Base-by-base conservation (phyloP, 2,888 invertebrate genomes). In the Polydrusus tereticollis region DNA sequence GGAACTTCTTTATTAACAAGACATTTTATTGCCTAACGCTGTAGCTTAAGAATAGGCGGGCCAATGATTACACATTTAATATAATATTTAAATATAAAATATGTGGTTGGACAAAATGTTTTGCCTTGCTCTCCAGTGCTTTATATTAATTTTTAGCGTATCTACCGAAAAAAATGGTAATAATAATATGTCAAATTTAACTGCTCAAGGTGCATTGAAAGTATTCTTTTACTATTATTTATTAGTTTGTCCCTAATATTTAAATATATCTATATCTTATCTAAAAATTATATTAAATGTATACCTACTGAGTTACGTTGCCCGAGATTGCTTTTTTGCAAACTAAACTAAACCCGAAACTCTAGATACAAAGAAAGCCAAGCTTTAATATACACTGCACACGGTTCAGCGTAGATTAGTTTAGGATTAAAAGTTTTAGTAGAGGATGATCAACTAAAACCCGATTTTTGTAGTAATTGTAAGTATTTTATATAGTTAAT, bases 361-460 rank as follows among this genome's bases (percentile, higher is more conserved):
- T 29, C 45, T 63, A 63, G 38, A 76, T 68, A 76, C 77, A 76
- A 77, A 75, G 72, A 76, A 74, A 69, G 65, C 21, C 74, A 66
- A 77, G 77, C 77, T 77, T 77, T 77, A 77, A 75, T 52, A 69
- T 36, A 59, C 33, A 66, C 41, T 45, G 47, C 26, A 60, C 18
- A 43, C 29, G 43, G 59, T 41, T 60, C 12, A 60, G 10, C 26
- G 5, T 29, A 55, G 12, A 29, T 3, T 55, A 55, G 52, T 55
- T 26, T 47, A 47, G 47, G 3, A 12, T 47, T 23, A 23, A 16
- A 12, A 21, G 45, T 41, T 36, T 36, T n/a, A 41, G 14, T 16
- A n/a, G 14, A 5, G n/a, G 2, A 16, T 2, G 4, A 41, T 41
- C 41, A 41, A 41, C 14, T 41, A n/a, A 41, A 16, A 41, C 14